These are phyloP conservation scores for Schizotus pectinicornis DNA, from an alignment of 2,888 invertebrate genomes.

Conservation along the genomic window DNA sequence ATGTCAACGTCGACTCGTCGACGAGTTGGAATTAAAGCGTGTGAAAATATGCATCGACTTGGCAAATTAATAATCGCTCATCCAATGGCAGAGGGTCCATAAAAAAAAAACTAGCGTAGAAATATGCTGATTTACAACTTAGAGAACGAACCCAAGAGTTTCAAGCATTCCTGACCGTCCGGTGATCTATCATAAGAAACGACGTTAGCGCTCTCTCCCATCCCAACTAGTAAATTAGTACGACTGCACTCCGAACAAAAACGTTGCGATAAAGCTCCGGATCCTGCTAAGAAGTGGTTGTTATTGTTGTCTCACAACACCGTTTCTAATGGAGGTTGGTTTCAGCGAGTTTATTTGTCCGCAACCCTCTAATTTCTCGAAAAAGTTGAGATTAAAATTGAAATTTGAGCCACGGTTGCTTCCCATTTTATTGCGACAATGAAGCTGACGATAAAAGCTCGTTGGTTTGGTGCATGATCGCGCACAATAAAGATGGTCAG, in stretches of 20 bases:
- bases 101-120: constrained; percentile 16
- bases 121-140: constrained; percentile 18
- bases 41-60: constrained; percentile 30
- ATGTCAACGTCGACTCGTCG: too few relatives aligned
- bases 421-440: too few relatives aligned
- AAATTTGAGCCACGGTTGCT: too few relatives aligned
- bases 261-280: neutral
- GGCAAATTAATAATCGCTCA: constrained; percentile 29
- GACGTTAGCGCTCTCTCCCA: neutral
- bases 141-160: neutral
- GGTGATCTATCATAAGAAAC: constrained; percentile 6
- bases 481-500: constrained; percentile 4
- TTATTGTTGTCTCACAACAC: constrained; percentile 5
- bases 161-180: constrained; percentile 3
- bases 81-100: constrained; percentile 1
- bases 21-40: constrained; percentile 16
- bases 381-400: too few relatives aligned
- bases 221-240: too few relatives aligned
- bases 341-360: too few relatives aligned
- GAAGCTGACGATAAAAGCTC: too few relatives aligned
- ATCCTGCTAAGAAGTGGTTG: constrained; percentile 4
- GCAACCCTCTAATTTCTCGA: too few relatives aligned
- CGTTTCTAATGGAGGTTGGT: constrained; percentile 5
- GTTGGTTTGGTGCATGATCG: constrained; percentile 5
- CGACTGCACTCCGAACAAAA: too few relatives aligned